These are phyloP conservation scores for Lasioglossum pauxillum DNA, from an alignment of 2,888 invertebrate species.

Conservation along the genomic window DNA sequence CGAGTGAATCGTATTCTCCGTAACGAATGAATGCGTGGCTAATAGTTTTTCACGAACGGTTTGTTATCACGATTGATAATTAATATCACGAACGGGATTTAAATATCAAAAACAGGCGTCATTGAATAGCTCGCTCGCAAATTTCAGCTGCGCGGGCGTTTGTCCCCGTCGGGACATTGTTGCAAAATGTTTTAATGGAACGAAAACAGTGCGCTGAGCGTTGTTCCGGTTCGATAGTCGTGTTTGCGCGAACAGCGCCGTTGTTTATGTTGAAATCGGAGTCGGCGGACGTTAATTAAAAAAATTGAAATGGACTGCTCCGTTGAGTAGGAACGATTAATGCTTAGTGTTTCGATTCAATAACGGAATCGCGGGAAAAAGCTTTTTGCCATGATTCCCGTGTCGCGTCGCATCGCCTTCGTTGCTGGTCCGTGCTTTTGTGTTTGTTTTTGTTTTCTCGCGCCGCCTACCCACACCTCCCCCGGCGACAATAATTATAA, in stretches of 20 bases:
- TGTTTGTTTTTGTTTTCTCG: not conserved
- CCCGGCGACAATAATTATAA: slow-evolving; percentile 27
- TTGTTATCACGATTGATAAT: not conserved
- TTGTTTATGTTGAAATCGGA: slow-evolving; percentile 5
- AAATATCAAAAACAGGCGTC: not conserved
- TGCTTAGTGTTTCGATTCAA: not conserved
- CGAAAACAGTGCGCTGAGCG: not conserved
- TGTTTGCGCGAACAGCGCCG: not conserved
- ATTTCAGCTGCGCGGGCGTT: not conserved
- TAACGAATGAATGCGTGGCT: too few relatives aligned
- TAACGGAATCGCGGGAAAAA: not conserved
- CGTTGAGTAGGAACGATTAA: slow-evolving; percentile 7
- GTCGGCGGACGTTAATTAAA: slow-evolving; percentile 10
- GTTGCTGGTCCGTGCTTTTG: not conserved
- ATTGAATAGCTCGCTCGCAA: not conserved
- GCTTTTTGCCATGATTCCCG: not conserved
- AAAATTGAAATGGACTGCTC: not conserved
- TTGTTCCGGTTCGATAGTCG: not conserved
- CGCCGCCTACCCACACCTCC: not conserved
- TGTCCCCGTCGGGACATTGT: not conserved
- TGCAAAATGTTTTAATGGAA: slow-evolving; percentile 4
- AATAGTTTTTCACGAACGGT: not conserved
- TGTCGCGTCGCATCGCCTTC: not conserved
- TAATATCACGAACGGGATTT: not conserved
- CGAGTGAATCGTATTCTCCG: not conserved